Evolutionary conservation across 2,888 invertebrate species (phyloP).

Genomic region (Eupithecia abbreviata): DNA sequence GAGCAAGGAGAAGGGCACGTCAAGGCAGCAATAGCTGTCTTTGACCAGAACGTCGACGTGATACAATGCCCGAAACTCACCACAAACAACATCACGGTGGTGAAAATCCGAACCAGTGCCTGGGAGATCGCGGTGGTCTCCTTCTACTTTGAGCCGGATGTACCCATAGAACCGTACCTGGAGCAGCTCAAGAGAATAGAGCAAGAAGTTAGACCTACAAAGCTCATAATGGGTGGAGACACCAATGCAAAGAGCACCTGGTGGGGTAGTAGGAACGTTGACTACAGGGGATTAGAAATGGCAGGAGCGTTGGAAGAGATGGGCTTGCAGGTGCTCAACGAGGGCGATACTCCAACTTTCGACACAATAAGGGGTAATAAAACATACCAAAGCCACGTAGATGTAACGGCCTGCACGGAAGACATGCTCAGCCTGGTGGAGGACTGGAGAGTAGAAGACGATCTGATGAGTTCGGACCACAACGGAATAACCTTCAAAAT

Average conservation of each 20-base stretch:
- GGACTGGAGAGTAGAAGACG: slow-evolving; percentile 35
- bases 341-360: slow-evolving; percentile 45
- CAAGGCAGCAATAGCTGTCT: no score
- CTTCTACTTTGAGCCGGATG: no score
- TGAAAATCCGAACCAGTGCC: no score
- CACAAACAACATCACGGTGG: no score
- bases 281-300: slow-evolving; percentile 40
- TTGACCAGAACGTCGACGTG: no score
- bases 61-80: no score
- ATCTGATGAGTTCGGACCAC: no score
- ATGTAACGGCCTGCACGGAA: slow-evolving; percentile 37
- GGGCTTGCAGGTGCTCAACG: slow-evolving; percentile 44
- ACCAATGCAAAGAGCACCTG: slow-evolving; percentile 39
- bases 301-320: slow-evolving; percentile 31
- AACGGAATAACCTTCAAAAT: slow-evolving; percentile 42
- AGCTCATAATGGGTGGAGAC: slow-evolving; percentile 32
- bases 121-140: no score
- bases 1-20: no score
- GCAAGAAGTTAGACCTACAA: no score
- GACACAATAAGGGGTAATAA: slow-evolving; percentile 39
- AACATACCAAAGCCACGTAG: not conserved
- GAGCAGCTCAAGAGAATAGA: no score
- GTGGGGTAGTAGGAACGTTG: slow-evolving; percentile 37
- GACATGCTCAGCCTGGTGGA: slow-evolving; percentile 31
- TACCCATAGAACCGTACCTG: no score